phyloP scores from a whole-genome alignment of 2,113 vertebrate species.

The Tinamus guttatus region DNA sequence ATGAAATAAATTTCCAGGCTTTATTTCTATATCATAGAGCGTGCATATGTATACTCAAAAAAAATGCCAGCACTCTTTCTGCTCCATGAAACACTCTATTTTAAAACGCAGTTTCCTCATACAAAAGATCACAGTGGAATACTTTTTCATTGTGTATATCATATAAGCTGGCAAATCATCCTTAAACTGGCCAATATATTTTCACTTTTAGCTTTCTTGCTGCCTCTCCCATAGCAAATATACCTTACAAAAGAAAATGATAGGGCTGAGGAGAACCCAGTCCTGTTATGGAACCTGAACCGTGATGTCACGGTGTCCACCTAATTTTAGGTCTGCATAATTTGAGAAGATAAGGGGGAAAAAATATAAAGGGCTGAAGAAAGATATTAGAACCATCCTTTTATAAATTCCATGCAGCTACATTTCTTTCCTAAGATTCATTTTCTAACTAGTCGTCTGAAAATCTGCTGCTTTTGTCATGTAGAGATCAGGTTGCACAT shows the following conservation, averaged over 20 bases:
- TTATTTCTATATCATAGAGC: not conserved
- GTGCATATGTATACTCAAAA: not conserved
- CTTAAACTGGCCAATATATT: not conserved
- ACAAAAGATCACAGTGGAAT: not conserved
- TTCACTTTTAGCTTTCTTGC: not conserved
- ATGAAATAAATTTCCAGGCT: not conserved
- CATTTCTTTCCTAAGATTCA: not conserved
- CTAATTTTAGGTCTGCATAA: not conserved
- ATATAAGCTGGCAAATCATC: not conserved
- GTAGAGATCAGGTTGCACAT: conserved; percentile 1
- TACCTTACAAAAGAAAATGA: not conserved
- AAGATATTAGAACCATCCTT: not conserved
- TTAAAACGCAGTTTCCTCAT: not conserved
- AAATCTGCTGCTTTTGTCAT: conserved; percentile 45
- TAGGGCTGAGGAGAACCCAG: not conserved
- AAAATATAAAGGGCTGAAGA: not conserved
- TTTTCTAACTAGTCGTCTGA: conserved; percentile 11
- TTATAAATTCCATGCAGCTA: not conserved
- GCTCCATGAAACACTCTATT: not conserved
- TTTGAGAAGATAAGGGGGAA: conserved; percentile 4
- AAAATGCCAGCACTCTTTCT: not conserved
- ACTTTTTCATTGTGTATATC: not conserved
- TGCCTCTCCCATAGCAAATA: not conserved
- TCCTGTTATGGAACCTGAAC: not conserved
- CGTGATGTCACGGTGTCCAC: not conserved